A percentile compares a stretch with the other conserved stretches of the same genome.
Conservation (phyloP, 2,888 invertebrate species). For the Lasioglossum leucozonium region DNA sequence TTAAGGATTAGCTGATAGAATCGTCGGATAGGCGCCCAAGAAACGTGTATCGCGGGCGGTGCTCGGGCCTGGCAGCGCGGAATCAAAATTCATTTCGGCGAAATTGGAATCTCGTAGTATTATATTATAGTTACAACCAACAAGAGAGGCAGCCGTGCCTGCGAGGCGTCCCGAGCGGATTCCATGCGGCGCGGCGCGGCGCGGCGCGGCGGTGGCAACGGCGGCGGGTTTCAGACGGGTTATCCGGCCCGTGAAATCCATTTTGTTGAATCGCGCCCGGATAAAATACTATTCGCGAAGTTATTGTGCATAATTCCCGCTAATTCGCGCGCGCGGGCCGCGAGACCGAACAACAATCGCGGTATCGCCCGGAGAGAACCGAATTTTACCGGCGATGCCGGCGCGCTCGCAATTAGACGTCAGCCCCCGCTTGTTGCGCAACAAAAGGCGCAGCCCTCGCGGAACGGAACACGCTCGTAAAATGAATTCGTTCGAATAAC, state of each 20-base stretch:
- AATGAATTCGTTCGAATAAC: conserved; percentile 7
- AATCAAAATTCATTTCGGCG: conserved; percentile 45
- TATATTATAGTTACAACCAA: conserved; percentile 8
- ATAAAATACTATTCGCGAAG: conserved; percentile 43
- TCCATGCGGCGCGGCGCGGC: background rate
- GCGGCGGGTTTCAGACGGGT: background rate
- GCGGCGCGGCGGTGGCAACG: no score
- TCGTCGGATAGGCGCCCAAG: conserved; percentile 12
- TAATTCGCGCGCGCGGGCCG: conserved; percentile 30
- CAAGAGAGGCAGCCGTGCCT: background rate
- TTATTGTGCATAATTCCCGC: conserved; percentile 47
- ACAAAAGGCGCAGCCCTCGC: background rate
- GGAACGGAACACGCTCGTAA: conserved; percentile 1
- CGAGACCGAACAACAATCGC: background rate
- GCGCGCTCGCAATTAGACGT: background rate
- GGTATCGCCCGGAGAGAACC: background rate
- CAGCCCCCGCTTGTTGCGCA: background rate
- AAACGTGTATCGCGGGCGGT: conserved; percentile 21
- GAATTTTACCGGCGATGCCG: conserved; percentile 1
- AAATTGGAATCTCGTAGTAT: conserved; percentile 42
- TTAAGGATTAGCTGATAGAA: background rate
- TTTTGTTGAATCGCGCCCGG: conserved; percentile 28
- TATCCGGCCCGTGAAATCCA: conserved; percentile 23
- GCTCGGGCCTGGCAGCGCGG: conserved; percentile 20
- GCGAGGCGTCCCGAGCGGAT: conserved; percentile 4